phyloP scores from a whole-genome alignment of 2,888 invertebrate genomes.

The Rhaphigaster nebulosa region DNA sequence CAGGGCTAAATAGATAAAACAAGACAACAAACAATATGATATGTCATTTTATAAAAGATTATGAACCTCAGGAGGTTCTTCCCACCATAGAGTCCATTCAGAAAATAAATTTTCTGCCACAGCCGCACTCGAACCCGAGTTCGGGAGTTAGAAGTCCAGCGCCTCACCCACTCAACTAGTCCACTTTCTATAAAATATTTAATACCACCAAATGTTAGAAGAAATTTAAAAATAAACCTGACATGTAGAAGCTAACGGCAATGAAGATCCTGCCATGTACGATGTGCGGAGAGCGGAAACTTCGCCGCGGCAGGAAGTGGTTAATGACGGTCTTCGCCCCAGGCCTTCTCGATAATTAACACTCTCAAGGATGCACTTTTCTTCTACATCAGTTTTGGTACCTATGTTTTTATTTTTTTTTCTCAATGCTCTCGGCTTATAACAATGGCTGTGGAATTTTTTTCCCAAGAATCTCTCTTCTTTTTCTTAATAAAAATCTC shows the following conservation, averaged over 20 bases:
- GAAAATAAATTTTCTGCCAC: too few relatives aligned
- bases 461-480: not conserved
- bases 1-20: too few relatives aligned
- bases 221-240: too few relatives aligned
- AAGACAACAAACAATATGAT: too few relatives aligned
- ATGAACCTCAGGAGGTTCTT: too few relatives aligned
- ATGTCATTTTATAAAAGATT: too few relatives aligned
- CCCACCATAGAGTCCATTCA: too few relatives aligned
- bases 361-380: slow-evolving; percentile 14
- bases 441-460: not conserved
- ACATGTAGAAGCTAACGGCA: not conserved
- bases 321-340: not conserved
- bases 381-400: not conserved
- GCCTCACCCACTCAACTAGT: too few relatives aligned
- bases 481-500: not conserved
- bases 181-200: too few relatives aligned
- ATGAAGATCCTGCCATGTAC: not conserved
- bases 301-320: not conserved
- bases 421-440: not conserved
- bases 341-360: slow-evolving; percentile 4
- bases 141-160: too few relatives aligned
- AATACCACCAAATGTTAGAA: too few relatives aligned
- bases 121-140: too few relatives aligned
- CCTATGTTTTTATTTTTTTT: not conserved
- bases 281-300: not conserved